Base-by-base conservation (phyloP, 2,113 vertebrate species). In the Amazona vittata region DNA sequence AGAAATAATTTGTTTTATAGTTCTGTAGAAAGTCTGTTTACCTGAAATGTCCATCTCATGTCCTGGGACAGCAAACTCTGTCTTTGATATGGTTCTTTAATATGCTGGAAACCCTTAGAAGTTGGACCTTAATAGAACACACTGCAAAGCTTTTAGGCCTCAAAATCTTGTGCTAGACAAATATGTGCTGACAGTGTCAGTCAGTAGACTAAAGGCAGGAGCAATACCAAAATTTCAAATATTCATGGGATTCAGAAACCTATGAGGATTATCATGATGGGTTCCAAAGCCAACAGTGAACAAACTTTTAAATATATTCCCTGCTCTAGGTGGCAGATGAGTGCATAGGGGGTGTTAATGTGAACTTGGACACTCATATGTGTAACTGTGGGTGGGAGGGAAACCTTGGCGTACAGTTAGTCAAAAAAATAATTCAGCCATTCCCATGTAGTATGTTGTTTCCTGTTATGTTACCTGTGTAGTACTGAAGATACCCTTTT, bases 281-380 rank as follows among this genome's bases (percentile, higher is more conserved):
- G 3, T 4, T 83, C 25, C 29, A 84, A 84, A 94, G 5, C 4
- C 24, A 65, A 33, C 8, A 77, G 2, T 41, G 3, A n/a, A 22
- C 0, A 3, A 83, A 57, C 4, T 25, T 35, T 86, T 81, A 49
- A 22, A 49, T 22, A 22, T 37, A 73, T 47, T 70, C 21, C 2
- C 5, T 63, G 3, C 3, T 67, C 14, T 57, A 60, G 35, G 25
- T 26, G 2, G 7, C 12, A 4, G 4, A 31, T 35, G 6, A 2
- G 31, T 43, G 9, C 3, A 16, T 37, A 4, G 2, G 2, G 15
- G 1, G 1, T 43, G 5, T 57, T 17, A 91, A 46, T 24, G 4
- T 31, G 25, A 73, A 57, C 16, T 62, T 80, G 7, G 11, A 41
- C 24, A 53, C 2, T 57, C 5, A 44, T 2, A 6, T 57, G 8